A percentile compares a stretch with the other conserved stretches of the same genome.
Evolutionary conservation across 2,113 vertebrate genomes (phyloP).

Genomic region (Puma concolor): DNA sequence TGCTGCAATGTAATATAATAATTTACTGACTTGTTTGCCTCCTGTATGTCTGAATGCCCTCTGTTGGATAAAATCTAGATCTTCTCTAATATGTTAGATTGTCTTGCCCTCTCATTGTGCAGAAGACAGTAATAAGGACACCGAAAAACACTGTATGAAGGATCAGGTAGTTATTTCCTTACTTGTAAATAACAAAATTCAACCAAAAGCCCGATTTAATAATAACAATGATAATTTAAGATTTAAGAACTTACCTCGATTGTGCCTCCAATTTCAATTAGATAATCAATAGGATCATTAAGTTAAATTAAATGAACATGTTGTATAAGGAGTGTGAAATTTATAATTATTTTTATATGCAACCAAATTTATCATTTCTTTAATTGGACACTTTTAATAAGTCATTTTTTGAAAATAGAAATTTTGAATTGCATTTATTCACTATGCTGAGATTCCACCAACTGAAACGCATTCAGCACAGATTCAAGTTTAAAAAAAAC

Average conservation of each 20-base stretch:
- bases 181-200: conserved; percentile 31
- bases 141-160: neutral
- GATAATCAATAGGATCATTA: neutral
- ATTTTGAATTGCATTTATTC: conserved; percentile 19
- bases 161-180: neutral
- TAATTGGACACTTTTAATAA: neutral
- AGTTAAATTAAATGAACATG: neutral
- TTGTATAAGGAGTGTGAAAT: neutral
- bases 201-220: conserved; percentile 17
- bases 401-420: neutral
- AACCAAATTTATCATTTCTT: neutral
- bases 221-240: conserved; percentile 3
- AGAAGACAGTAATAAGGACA: neutral
- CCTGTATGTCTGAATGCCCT: neutral
- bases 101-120: conserved; percentile 63
- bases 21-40: neutral
- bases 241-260: neutral
- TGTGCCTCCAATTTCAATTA: neutral
- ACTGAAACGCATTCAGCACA: neutral
- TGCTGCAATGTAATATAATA: neutral
- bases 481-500: neutral
- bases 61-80: conserved; percentile 52
- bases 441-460: neutral
- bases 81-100: conserved; percentile 21
- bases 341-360: neutral